Evolutionary conservation across 2,797 vertebrate genomes (phyloP).

Genomic region (Spinus pinus): DNA sequence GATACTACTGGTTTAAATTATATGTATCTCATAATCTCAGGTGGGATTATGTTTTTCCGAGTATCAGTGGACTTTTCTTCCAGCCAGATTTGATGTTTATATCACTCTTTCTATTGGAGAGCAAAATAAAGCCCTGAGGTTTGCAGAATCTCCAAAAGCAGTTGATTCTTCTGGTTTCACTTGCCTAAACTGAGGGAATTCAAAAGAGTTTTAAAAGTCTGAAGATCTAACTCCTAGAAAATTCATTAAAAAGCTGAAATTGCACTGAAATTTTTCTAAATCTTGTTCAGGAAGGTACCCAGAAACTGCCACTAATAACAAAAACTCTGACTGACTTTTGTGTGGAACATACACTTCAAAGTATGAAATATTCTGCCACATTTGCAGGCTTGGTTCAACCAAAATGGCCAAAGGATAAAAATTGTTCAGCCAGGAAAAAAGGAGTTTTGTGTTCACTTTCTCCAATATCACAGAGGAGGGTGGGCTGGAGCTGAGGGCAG

Average conservation of each 20-base stretch:
- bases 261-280: background rate
- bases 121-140: background rate
- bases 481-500: background rate
- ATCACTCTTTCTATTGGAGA: background rate
- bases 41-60: background rate
- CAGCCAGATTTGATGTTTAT: background rate
- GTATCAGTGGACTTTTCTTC: background rate
- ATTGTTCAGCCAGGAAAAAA: background rate
- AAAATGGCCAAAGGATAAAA: background rate
- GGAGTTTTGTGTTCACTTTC: background rate
- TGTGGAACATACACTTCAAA: background rate
- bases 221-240: background rate
- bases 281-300: background rate
- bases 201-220: background rate
- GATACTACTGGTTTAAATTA: background rate
- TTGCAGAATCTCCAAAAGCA: background rate
- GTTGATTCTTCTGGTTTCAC: background rate
- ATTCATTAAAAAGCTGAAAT: background rate
- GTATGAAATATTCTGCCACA: background rate
- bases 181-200: background rate
- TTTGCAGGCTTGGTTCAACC: background rate
- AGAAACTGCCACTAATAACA: background rate
- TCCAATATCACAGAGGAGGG: background rate
- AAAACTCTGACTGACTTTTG: background rate
- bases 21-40: background rate